These are phyloP conservation scores for Sminthurides bifidus DNA, from an alignment of 1,140 invertebrate genomes.

Conservation along the genomic window DNA sequence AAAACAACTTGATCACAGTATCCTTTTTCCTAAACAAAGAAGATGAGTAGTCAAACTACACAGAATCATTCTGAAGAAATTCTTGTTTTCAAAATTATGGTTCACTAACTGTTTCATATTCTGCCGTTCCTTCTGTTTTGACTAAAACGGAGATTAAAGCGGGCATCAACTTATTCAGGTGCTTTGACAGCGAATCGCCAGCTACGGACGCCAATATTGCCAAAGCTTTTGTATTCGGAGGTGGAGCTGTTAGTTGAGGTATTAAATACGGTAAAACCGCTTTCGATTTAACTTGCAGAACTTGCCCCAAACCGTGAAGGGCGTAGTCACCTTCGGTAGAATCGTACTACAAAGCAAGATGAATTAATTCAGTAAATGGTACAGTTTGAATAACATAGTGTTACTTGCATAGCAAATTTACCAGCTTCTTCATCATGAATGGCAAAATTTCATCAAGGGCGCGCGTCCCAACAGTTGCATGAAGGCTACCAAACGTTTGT, in stretches of 20 bases:
- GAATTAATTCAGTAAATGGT: conserved; percentile 5
- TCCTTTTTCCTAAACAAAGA: conserved; percentile 7
- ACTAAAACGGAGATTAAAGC: conserved; percentile 70
- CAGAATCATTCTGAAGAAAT: not conserved
- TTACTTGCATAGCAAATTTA: conserved; percentile 33
- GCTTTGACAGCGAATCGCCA: conserved; percentile 80
- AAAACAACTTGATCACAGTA: conserved; percentile 80
- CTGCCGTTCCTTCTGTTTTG: conserved; percentile 50
- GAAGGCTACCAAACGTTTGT: conserved; percentile 89
- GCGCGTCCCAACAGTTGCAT: conserved; percentile 81
- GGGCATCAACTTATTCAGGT: conserved; percentile 79
- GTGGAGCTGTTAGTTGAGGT: conserved; percentile 72
- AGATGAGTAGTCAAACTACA: not conserved
- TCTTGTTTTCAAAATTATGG: not conserved
- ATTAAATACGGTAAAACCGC: conserved; percentile 91
- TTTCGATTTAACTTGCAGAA: conserved; percentile 91
- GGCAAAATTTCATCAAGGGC: conserved; percentile 97
- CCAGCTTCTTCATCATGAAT: conserved; percentile 69
- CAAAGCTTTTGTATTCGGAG: conserved; percentile 75
- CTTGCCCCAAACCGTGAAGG: conserved; percentile 85
- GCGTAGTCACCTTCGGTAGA: conserved; percentile 64
- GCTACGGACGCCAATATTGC: conserved; percentile 85
- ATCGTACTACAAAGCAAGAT: conserved; percentile 47
- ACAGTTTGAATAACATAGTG: not conserved
- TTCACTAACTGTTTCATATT: conserved; percentile 49